Conservation (phyloP, 37 sponge, comb jelly and placozoan species). For the Ianthella basta region DNA sequence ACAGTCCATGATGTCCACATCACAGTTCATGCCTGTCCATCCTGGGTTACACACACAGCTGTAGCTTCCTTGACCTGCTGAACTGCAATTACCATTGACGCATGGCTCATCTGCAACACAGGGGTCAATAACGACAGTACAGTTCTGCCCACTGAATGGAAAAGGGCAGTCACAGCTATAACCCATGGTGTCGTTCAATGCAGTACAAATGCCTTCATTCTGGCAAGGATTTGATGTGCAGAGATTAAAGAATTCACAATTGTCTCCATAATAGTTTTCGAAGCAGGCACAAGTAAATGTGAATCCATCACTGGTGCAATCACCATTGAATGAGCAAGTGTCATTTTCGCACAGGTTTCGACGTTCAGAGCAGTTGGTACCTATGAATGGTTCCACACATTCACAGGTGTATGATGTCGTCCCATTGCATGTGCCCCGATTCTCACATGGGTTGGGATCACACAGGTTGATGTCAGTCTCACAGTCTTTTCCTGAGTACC, state of each 20-base stretch:
- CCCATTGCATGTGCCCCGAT: constrained; percentile 40
- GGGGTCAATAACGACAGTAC: constrained; percentile 3
- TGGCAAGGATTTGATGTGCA: constrained; percentile 1
- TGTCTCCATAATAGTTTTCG: background rate
- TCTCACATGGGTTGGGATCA: constrained; percentile 27
- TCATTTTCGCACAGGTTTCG: no score
- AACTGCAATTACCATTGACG: constrained; percentile 34
- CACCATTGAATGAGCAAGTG: no score
- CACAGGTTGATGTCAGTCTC: constrained; percentile 19
- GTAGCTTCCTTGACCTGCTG: background rate
- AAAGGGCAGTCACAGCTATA: constrained; percentile 41
- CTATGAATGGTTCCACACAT: constrained; percentile 21
- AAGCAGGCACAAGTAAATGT: background rate
- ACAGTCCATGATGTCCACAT: background rate
- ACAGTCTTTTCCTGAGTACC: constrained; percentile 45
- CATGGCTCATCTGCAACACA: constrained; percentile 11
- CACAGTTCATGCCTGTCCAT: background rate
- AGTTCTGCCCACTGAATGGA: constrained; percentile 37
- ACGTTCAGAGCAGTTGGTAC: constrained; percentile 29
- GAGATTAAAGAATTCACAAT: constrained; percentile 3
- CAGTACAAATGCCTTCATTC: constrained; percentile 1
- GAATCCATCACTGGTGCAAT: background rate
- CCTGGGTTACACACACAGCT: background rate
- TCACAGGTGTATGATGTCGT: background rate
- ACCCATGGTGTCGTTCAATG: background rate